Evolutionary conservation across 2,797 vertebrate genomes (phyloP).

Genomic region (Artibeus jamaicensis): DNA sequence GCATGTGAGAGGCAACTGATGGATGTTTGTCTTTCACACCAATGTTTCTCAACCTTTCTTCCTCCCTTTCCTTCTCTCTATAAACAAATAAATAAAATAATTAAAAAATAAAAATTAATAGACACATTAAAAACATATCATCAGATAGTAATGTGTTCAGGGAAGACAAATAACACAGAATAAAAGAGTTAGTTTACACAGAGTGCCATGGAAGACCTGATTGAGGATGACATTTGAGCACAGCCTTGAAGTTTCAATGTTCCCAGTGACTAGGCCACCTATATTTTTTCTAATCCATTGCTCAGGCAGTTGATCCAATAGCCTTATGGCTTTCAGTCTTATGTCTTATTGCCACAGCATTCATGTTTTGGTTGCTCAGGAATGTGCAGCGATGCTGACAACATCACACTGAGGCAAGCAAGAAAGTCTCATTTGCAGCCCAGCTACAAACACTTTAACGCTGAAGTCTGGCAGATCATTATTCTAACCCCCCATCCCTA

Average conservation of each 20-base stretch:
- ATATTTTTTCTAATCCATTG: not conserved
- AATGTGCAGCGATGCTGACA: not conserved
- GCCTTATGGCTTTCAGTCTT: not conserved
- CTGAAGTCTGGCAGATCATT: constrained; percentile 33
- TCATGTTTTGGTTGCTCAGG: not conserved
- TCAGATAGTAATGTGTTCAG: not conserved
- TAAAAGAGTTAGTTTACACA: not conserved
- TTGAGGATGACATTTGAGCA: not conserved
- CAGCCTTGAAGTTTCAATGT: not conserved
- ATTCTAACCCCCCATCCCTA: not conserved
- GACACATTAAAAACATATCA: not conserved
- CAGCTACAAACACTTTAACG: constrained; percentile 5
- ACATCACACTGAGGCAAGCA: not conserved
- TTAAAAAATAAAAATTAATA: not conserved
- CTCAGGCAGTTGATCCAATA: not conserved
- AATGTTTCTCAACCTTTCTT: not conserved
- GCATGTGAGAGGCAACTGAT: not conserved
- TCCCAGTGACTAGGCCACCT: not conserved
- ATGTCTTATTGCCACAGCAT: not conserved
- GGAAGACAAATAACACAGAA: not conserved
- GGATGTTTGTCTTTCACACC: no score
- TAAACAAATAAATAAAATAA: not conserved
- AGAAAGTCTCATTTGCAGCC: not conserved
- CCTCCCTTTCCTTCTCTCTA: not conserved
- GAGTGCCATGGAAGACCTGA: not conserved